A percentile compares a stretch with the other conserved stretches of the same genome.
These are phyloP conservation scores for Physella acuta DNA, from an alignment of 1,140 invertebrate genomes.

Conservation along the genomic window DNA sequence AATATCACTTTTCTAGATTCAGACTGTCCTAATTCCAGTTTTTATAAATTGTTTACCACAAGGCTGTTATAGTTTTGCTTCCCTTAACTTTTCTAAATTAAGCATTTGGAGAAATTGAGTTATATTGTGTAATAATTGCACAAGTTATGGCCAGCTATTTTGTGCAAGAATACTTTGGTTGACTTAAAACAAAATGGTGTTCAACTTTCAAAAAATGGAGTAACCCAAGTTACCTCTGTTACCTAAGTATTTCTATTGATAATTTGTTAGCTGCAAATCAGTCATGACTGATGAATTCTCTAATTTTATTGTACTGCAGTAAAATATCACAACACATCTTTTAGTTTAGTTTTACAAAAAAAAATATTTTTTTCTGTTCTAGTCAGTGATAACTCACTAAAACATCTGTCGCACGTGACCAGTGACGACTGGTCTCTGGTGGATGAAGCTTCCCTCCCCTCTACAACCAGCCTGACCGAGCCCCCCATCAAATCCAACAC, in stretches of 20 bases:
- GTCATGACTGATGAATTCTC: neutral
- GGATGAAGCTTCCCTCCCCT: neutral
- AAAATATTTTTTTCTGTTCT: neutral
- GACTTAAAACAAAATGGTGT: too few species aligned
- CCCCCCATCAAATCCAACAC: neutral
- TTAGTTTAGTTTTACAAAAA: neutral
- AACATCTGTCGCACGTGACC: neutral
- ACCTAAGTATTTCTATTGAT: neutral
- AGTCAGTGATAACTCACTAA: neutral
- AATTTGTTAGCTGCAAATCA: neutral
- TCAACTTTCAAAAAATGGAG: too few species aligned
- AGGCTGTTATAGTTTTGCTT: too few species aligned
- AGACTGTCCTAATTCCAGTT: too few species aligned
- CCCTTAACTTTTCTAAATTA: too few species aligned
- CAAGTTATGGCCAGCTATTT: too few species aligned
- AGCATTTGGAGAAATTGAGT: too few species aligned
- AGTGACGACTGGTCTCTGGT: slow-evolving; percentile 7
- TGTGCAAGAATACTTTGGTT: too few species aligned
- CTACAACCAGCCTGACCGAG: neutral
- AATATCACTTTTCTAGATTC: too few species aligned
- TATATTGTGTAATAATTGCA: too few species aligned
- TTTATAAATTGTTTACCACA: too few species aligned
- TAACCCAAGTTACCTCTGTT: neutral
- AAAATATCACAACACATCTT: neutral
- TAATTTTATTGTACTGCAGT: neutral